These are phyloP conservation scores for Pseudomyrmex dendroicus DNA, from an alignment of 1,140 invertebrate genomes.

Conservation along the genomic window DNA sequence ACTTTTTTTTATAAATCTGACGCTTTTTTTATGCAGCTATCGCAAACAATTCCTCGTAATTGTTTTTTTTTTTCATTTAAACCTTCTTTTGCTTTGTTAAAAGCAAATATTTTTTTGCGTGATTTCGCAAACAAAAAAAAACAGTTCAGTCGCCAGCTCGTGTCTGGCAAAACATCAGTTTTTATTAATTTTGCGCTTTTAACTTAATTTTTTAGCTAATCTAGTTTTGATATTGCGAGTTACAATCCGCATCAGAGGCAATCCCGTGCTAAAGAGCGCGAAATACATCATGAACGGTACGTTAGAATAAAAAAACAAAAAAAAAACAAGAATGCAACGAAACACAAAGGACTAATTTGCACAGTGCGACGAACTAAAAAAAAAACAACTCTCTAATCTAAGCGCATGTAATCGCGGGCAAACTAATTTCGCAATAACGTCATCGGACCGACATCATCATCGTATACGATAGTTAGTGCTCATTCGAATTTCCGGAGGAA, in stretches of 20 bases:
- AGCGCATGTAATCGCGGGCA: constrained; percentile 1
- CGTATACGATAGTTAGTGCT: neutral
- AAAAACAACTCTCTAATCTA: constrained; percentile 15
- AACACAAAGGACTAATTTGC: constrained; percentile 37
- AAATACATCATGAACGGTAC: constrained; percentile 71
- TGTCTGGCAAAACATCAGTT: neutral
- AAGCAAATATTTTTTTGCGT: neutral
- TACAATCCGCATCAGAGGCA: constrained; percentile 58
- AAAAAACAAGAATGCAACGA: neutral
- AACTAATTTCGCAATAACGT: constrained; percentile 18
- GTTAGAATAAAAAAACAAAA: constrained; percentile 14
- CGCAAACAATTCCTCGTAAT: neutral
- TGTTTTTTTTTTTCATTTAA: neutral
- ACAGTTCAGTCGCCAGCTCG: constrained; percentile 1
- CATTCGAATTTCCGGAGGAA: constrained; percentile 14
- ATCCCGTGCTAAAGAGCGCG: constrained; percentile 46
- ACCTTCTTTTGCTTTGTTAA: neutral
- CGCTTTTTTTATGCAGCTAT: neutral
- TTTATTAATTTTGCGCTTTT: constrained; percentile 56
- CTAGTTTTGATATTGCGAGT: constrained; percentile 66
- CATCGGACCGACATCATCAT: constrained; percentile 20
- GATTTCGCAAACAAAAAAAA: constrained; percentile 3
- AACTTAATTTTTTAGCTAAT: constrained; percentile 67
- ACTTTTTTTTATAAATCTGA: neutral
- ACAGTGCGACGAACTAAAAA: constrained; percentile 8